Evolutionary conservation across 2,797 vertebrate species (phyloP).

Genomic region (Etheostoma perlongum): DNA sequence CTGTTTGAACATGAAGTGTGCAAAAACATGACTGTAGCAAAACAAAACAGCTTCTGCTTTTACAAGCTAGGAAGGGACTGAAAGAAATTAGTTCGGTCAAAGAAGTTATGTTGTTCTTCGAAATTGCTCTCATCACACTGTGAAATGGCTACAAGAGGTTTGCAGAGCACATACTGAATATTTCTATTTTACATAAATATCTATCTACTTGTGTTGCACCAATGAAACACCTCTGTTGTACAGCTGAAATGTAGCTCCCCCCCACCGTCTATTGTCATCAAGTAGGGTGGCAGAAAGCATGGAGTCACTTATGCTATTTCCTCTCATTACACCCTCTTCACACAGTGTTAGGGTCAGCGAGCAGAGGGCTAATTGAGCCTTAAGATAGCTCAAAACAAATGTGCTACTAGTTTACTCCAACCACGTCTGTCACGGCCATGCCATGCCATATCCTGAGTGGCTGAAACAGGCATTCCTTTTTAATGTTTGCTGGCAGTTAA

Average conservation of each 20-base stretch:
- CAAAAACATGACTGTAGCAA: constrained; percentile 1
- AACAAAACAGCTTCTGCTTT: constrained; percentile 20
- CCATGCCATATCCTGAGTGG: constrained; percentile 21
- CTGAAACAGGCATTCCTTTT: constrained; percentile 52
- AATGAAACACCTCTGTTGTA: not conserved
- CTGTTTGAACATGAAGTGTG: constrained; percentile 28
- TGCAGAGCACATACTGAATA: not conserved
- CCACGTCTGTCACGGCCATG: constrained; percentile 43
- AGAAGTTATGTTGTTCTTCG: constrained; percentile 7
- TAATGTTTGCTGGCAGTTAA: constrained; percentile 49
- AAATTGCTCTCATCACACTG: not conserved
- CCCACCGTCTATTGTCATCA: constrained; percentile 26
- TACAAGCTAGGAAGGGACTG: not conserved
- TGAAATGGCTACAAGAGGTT: not conserved
- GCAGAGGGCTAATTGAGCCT: constrained; percentile 59
- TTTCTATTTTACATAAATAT: not conserved
- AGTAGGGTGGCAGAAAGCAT: constrained; percentile 45
- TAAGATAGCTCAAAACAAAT: constrained; percentile 49
- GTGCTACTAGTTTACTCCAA: constrained; percentile 53
- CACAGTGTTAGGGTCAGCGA: constrained; percentile 45
- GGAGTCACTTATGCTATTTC: constrained; percentile 59
- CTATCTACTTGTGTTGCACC: not conserved
- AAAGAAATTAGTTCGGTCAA: not conserved
- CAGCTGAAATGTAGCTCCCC: constrained; percentile 7
- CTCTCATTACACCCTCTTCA: constrained; percentile 63